A percentile compares a stretch with the other conserved stretches of the same genome.
Conservation (phyloP, 1,140 invertebrate genomes). For the Sycophila sp. region DNA sequence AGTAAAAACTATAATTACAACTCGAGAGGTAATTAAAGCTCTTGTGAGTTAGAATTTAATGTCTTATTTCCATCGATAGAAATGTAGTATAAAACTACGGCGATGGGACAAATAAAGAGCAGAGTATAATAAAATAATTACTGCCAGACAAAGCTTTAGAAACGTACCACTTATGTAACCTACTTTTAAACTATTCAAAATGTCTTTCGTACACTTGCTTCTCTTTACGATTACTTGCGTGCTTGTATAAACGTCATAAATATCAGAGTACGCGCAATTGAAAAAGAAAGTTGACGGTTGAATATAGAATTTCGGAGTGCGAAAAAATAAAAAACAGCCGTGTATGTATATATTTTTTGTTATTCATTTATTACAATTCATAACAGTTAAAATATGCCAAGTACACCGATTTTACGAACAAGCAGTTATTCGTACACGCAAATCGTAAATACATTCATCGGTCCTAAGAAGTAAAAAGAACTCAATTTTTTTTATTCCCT, state of each 20-base stretch:
- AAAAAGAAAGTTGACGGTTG: not conserved
- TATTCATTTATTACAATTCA: constrained; percentile 49
- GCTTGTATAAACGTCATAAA: not conserved
- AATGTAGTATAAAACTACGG: not conserved
- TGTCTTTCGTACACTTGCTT: not conserved
- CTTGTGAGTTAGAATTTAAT: not conserved
- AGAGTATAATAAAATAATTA: constrained; percentile 14
- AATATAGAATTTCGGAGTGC: not conserved
- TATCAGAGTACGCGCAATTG: not conserved
- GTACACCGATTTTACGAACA: constrained; percentile 49
- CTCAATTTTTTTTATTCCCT: not conserved
- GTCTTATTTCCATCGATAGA: not conserved
- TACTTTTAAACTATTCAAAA: not conserved
- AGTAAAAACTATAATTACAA: no score
- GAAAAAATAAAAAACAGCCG: not conserved
- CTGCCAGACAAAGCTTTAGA: not conserved
- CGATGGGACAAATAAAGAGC: not conserved
- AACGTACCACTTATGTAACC: not conserved
- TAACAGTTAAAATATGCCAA: constrained; percentile 51
- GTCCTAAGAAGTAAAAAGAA: constrained; percentile 7
- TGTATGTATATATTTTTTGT: constrained; percentile 21
- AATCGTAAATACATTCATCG: constrained; percentile 34
- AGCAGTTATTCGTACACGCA: constrained; percentile 42
- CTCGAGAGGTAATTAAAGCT: no score
- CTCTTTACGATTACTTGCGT: not conserved